Base-by-base conservation (phyloP, 2,888 invertebrate species). In the Allygus modestus region DNA sequence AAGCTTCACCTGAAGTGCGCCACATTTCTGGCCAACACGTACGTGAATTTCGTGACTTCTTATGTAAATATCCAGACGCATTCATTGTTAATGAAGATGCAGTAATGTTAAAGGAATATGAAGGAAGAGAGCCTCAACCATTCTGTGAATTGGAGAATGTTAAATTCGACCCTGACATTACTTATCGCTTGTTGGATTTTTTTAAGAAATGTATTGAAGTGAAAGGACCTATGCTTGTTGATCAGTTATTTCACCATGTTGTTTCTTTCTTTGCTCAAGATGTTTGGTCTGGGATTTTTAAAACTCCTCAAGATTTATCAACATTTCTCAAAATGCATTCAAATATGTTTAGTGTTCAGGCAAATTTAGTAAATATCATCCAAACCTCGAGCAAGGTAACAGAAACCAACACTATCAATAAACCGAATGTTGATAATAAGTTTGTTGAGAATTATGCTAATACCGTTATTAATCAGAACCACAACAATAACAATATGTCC, bases 1-100 rank as follows among this genome's bases (percentile, higher is more conserved):
- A 97, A 91, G 99, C 99, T 28, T 97, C 98, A 85, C 97, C 97
- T 20, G 99, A 99, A 93, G 98, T 99, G 87, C 94, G 99, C 86
- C 97, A 98, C 91, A 97, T 98, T 89, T 98, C 98, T 87, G 94
- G 95, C 20, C 97, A 98, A 90, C 97, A 98, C 90, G 96, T 97
- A 89, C 96, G 96, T 90, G 98, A 98, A 91, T 98, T 98, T 90
- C 94, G 94, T 88, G 98, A 98, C 87, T 98, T 98, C 90, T 92
- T 98, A 20, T 89, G 93, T 86, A 95, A 96, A 90, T 97, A 97
- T 90, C 94, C 96, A 0, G 96, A 97, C 87, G 94, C 95, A 84
- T 98, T 98, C 91, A 94, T 95, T 85, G 95, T 98, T 73, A 94
- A 95, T 83, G 92, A 92, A 54, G 97, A 97, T 87, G 95, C 95